Evolutionary conservation across 2,113 vertebrate genomes (phyloP).

Genomic region (Carettochelys insculpta): DNA sequence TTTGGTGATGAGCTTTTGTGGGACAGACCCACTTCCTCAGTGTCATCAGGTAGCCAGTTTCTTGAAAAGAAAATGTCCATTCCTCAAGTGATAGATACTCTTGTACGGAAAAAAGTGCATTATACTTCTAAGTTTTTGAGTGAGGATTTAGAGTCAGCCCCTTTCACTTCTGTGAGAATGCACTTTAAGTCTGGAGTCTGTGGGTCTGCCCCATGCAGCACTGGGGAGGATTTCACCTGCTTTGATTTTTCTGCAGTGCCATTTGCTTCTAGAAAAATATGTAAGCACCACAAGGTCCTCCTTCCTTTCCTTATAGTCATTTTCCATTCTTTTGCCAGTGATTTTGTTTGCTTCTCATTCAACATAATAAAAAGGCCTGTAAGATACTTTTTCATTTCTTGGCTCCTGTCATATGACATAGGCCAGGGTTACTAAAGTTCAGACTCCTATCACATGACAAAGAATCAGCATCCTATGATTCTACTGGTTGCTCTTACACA

Average conservation of each 20-base stretch:
- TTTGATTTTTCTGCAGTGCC: background rate
- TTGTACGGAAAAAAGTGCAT: background rate
- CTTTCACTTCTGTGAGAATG: background rate
- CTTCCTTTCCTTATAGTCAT: background rate
- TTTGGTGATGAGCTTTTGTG: too few species aligned
- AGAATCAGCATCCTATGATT: accelerated
- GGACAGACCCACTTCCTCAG: too few species aligned
- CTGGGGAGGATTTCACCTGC: background rate
- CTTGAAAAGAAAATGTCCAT: background rate
- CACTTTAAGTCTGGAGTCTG: background rate
- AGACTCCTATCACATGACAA: background rate
- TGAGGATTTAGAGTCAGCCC: background rate
- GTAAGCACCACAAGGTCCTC: background rate
- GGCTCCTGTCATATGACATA: background rate
- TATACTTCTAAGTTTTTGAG: background rate
- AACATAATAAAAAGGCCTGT: background rate
- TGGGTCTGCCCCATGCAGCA: background rate
- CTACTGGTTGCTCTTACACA: background rate
- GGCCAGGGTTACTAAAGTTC: background rate
- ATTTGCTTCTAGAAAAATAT: background rate
- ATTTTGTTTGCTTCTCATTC: background rate
- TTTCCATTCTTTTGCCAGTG: background rate
- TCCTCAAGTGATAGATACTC: background rate
- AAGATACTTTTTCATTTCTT: background rate
- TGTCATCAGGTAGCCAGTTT: background rate